Evolutionary conservation across 2,888 invertebrate species (phyloP), one percentile per base, ranked within the genome.

Genomic region (Drosophila flavopinicola): DNA sequence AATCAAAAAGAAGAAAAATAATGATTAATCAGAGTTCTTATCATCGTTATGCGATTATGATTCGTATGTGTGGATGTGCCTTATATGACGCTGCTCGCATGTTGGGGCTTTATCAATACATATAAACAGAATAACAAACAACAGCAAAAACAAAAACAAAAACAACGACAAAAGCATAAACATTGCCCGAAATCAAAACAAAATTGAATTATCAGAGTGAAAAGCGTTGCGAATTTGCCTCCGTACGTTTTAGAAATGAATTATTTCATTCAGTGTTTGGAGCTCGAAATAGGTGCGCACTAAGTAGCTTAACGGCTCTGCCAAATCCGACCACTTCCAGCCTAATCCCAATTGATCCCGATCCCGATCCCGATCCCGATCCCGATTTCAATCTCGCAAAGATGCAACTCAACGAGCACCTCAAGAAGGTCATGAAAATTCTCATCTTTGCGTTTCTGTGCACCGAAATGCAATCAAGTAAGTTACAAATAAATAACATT

Each of bases 381-480:
- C n/a, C n/a, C n/a, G n/a, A n/a, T n/a, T n/a, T n/a, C n/a, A n/a
- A 23, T 6, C 27, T 23, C 3, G 0, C 1, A 15, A 37, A 1
- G 17, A 89, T 88, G 88, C 78, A 83, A 37, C 75, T 67, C 13
- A 75, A 69, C 65, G 76, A 80, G 51, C 66, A 85, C 20, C 60
- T 85, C 17, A 80, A 59, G 2, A 83, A 74, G 47, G 66, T 89
- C 9, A 73, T 82, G 20, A 89, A 87, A 75, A 73, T 89, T 1
- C 69, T 89, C 24, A 84, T 89, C 51, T 71, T 90, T 51, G 85
- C 83, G 20, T 88, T 90, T 54, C 58, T 90, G 0, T 90, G 89
- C 79, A 82, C 84, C 37, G 90, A 90, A 85, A 87, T 90, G 80
- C 88, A 89, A 33, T 83, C 88, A 63, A 84, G 90, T 90, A 74